Conservation (phyloP, 2,113 vertebrate genomes). For the Miniopterus natalensis region DNA sequence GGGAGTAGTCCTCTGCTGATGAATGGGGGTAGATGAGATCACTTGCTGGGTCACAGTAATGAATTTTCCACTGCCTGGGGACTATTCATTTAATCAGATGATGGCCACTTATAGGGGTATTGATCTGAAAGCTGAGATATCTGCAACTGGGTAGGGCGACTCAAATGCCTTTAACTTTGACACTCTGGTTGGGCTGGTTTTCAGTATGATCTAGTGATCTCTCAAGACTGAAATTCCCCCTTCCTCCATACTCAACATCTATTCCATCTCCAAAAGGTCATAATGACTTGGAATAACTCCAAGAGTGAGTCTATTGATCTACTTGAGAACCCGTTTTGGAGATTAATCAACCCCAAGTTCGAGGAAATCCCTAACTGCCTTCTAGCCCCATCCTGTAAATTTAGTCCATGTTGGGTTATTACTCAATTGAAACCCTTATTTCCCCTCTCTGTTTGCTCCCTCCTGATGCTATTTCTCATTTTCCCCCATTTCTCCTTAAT, state of each 20-base stretch:
- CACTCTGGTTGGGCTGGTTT: not conserved
- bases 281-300: conserved; percentile 34
- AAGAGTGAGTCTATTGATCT: not conserved
- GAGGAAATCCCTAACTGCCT: not conserved
- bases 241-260: not conserved
- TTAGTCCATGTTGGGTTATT: not conserved
- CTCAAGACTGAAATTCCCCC: not conserved
- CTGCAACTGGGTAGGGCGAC: not conserved
- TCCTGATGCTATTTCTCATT: conserved; percentile 30
- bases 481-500: not conserved
- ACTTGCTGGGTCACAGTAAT: conserved; percentile 4
- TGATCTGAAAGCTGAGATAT: conserved; percentile 11
- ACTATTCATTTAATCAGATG: not conserved
- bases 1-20: not conserved
- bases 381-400: not conserved
- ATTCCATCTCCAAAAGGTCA: not conserved
- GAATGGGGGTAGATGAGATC: not conserved
- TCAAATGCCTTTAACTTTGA: not conserved
- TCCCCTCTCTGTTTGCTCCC: not conserved
- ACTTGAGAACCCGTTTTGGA: not conserved
- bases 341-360: not conserved
- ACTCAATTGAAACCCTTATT: not conserved
- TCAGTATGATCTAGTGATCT: not conserved
- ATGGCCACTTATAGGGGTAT: not conserved
- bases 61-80: not conserved